A percentile compares a stretch with the other conserved stretches of the same genome.
Conservation (phyloP, 2,888 invertebrate genomes). For the Melikaiella ostensackeni region DNA sequence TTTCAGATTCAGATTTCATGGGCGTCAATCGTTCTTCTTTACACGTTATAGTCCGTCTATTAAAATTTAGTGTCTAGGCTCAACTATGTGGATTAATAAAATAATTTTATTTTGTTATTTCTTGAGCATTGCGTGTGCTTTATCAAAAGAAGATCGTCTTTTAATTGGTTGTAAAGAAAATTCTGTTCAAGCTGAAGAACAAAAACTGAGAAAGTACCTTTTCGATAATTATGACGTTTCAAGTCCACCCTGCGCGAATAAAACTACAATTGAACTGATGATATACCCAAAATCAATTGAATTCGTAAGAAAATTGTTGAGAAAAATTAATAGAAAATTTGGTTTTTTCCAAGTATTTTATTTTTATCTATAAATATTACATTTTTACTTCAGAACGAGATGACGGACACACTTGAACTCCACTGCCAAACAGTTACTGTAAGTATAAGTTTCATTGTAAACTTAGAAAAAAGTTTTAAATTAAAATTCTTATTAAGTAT, state of each 20-base stretch:
- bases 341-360: not conserved
- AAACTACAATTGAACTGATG: not conserved
- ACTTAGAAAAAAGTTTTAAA: no score
- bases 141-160: not conserved
- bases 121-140: not conserved
- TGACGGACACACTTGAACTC: conserved; percentile 1
- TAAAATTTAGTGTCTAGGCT: not conserved
- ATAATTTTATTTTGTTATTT: not conserved
- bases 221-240: conserved; percentile 7
- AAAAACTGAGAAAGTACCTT: conserved; percentile 6
- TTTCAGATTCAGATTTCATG: conserved; percentile 27
- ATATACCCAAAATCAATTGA: not conserved
- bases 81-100: conserved; percentile 1
- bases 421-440: not conserved
- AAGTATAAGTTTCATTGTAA: conserved; percentile 10
- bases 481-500: no score
- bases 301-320: not conserved
- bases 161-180: not conserved
- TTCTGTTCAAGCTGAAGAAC: not conserved
- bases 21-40: not conserved
- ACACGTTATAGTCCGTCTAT: not conserved
- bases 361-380: no score
- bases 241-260: conserved; percentile 13
- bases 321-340: not conserved
- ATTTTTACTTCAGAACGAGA: conserved; percentile 1